Base-by-base conservation (phyloP, 2,888 invertebrate genomes). In the Vannuccia rotundouncinata region DNA sequence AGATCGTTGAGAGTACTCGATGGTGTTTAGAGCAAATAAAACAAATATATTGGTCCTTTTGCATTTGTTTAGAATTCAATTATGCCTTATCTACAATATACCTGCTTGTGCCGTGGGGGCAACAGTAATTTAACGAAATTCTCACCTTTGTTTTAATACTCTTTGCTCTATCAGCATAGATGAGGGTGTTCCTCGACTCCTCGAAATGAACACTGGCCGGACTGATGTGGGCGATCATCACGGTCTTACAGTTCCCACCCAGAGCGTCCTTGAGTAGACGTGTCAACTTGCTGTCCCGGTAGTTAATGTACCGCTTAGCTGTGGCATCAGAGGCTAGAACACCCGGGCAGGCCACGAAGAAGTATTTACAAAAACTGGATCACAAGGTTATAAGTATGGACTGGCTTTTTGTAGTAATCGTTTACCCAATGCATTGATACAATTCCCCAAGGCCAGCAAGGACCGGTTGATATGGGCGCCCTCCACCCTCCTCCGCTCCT, bases 171-270 rank as follows among this genome's bases (percentile, higher is more conserved):
- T 95, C 94, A 0, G 96, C 96, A 88, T 97, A 97, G 75, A 94
- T 92, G 31, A 97, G 89, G 0, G 97, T 97, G 85, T 95, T 97
- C 84, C 95, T 91, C 0, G 94, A 93, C 88, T 97, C 96, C 85
- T 97, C 96, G 30, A 93, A 92, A 85, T 94, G 92, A 1, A 90
- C 88, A 22, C 91, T 91, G 45, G 93, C 92, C 0, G 96, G 94
- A 0, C 94, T 93, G 60, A 96, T 93, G 89, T 97, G 95, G 0
- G 96, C 96, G 81, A 97, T 94, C 96, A 97, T 97, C 17, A 95
- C 95, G 0, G 97, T 97, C 84, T 93, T 92, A 86, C 95, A 95
- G 86, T 95, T 94, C 1, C 96, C 95, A 5, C 89, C 88, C 28
- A 89, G 84, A 5, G 89, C 86, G 84, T 90, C 89, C 83, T 89